phyloP scores from a whole-genome alignment of 1,140 invertebrate species.

The Drosophila virilis region DNA sequence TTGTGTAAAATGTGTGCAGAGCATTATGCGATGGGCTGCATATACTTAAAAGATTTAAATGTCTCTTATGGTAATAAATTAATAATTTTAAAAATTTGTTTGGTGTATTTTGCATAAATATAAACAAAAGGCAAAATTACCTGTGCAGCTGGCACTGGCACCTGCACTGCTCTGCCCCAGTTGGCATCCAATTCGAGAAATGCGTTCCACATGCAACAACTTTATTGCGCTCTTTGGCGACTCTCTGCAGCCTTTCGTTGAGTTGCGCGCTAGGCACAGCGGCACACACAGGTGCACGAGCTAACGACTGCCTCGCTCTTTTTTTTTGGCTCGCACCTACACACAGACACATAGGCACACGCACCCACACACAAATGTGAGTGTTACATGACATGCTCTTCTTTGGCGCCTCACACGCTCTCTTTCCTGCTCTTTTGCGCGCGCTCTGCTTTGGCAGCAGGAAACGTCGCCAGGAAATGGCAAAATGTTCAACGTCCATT shows the following conservation, averaged over 20 bases:
- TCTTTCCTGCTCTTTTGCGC: constrained; percentile 3
- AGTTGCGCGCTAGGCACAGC: constrained; percentile 57
- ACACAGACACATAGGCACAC: constrained; percentile 10
- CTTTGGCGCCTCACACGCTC: constrained; percentile 6
- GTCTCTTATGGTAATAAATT: not conserved
- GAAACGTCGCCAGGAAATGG: constrained; percentile 75
- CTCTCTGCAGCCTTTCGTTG: constrained; percentile 55
- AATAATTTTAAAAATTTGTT: not conserved
- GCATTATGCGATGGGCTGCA: not conserved
- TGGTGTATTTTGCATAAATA: constrained; percentile 6
- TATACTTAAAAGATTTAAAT: not conserved
- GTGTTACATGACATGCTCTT: constrained; percentile 19
- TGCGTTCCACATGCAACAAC: constrained; percentile 55
- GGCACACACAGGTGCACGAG: constrained; percentile 48
- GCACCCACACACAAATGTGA: not conserved
- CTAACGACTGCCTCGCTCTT: constrained; percentile 15
- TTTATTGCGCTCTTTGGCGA: constrained; percentile 19
- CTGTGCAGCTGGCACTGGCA: constrained; percentile 42
- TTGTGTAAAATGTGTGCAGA: not conserved
- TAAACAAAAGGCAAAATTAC: constrained; percentile 27
- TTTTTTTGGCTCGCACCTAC: constrained; percentile 15
- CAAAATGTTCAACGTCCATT: constrained; percentile 71
- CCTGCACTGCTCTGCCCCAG: constrained; percentile 7
- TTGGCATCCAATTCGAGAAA: constrained; percentile 9
- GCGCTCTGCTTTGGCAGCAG: constrained; percentile 44